Evolutionary conservation across 2,113 vertebrate species (phyloP).

Genomic region (Zosterops borbonicus): DNA sequence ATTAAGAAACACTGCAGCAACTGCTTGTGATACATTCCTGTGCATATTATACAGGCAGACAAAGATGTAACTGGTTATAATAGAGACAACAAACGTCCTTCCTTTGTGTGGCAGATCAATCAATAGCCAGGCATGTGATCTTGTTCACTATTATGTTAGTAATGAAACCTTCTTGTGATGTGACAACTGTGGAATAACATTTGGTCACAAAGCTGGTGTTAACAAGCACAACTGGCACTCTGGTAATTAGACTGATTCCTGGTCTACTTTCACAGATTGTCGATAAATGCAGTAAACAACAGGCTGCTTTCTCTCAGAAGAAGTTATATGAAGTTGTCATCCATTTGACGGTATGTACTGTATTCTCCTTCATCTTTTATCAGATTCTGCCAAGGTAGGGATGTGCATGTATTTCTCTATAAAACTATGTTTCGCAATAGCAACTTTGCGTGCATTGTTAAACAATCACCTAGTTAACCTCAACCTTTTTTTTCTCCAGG

Average conservation of each 20-base stretch:
- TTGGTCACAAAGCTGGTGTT: slow-evolving; percentile 81
- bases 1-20: slow-evolving; percentile 31
- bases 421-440: background rate
- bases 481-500: background rate
- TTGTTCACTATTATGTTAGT: slow-evolving; percentile 79
- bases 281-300: slow-evolving; percentile 79
- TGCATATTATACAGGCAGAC: slow-evolving; percentile 49
- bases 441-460: background rate
- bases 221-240: slow-evolving; percentile 80
- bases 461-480: slow-evolving; percentile 13
- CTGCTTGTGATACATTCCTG: slow-evolving; percentile 44
- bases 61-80: slow-evolving; percentile 70
- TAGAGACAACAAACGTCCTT: slow-evolving; percentile 75
- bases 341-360: slow-evolving; percentile 31
- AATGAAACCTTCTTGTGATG: slow-evolving; percentile 80
- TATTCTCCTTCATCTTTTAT: background rate
- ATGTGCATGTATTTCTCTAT: background rate
- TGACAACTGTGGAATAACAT: slow-evolving; percentile 81
- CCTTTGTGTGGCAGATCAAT: slow-evolving; percentile 80
- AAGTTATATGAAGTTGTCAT: slow-evolving; percentile 70
- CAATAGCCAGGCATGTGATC: slow-evolving; percentile 78
- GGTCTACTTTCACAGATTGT: slow-evolving; percentile 81
- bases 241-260: slow-evolving; percentile 82
- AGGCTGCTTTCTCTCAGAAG: slow-evolving; percentile 69
- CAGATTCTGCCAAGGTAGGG: background rate